A percentile compares a stretch with the other conserved stretches of the same genome.
Conservation (phyloP, 2,113 vertebrate genomes). For the Ariopsis seemanni region DNA sequence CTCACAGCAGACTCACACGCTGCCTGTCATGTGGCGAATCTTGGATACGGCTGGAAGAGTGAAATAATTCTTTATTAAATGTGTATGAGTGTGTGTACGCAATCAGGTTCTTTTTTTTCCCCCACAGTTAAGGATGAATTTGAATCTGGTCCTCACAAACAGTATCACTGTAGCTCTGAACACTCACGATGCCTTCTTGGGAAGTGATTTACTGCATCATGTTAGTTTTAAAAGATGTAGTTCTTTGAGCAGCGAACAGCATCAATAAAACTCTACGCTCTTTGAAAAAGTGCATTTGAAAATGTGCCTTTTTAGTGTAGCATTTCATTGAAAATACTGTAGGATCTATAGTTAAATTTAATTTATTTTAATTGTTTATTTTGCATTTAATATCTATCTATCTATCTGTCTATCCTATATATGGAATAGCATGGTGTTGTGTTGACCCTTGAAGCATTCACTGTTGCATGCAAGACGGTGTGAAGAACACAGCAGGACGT, state of each 20-base stretch:
- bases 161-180: not conserved
- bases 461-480: not conserved
- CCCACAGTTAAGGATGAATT: not conserved
- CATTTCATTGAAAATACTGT: not conserved
- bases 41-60: not conserved
- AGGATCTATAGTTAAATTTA: not conserved
- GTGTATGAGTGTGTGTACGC: no score
- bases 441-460: not conserved
- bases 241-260: not conserved
- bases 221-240: no score
- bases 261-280: slow-evolving; percentile 23
- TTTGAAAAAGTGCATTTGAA: not conserved
- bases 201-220: not conserved
- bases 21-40: not conserved
- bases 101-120: not conserved
- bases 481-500: slow-evolving; percentile 27
- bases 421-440: not conserved
- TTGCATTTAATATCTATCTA: no score
- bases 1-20: not conserved
- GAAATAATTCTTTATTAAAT: not conserved
- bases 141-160: not conserved
- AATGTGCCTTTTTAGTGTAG: not conserved
- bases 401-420: no score
- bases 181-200: not conserved
- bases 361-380: not conserved